These are phyloP conservation scores for Noctuana brunneofusca DNA, from an alignment of 2,888 invertebrate species.

Conservation along the genomic window DNA sequence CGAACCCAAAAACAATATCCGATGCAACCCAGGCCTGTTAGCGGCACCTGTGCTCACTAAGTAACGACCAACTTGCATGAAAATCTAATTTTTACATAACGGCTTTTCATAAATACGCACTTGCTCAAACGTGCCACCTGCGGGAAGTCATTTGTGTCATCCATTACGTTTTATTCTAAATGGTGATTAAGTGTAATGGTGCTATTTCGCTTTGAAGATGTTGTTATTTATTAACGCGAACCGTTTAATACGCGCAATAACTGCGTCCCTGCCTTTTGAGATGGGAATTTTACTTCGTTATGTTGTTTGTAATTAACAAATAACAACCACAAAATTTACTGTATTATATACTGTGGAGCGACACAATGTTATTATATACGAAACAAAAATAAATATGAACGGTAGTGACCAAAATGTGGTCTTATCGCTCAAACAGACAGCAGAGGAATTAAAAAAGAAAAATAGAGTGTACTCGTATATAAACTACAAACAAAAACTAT, in stretches of 20 bases:
- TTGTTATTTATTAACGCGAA: neutral
- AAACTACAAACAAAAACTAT: too few species aligned
- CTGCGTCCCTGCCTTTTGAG: neutral
- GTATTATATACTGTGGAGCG: too few species aligned
- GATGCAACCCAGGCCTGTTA: slow-evolving; percentile 8
- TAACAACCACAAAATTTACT: too few species aligned
- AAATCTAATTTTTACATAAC: slow-evolving; percentile 27
- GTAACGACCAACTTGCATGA: slow-evolving; percentile 24
- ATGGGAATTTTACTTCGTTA: neutral
- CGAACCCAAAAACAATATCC: slow-evolving; percentile 10
- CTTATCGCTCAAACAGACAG: too few species aligned
- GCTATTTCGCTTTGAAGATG: neutral
- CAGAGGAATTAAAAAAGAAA: too few species aligned
- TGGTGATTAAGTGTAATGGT: slow-evolving; percentile 12
- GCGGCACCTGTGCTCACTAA: slow-evolving; percentile 10
- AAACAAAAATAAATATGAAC: too few species aligned
- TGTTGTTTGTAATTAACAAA: neutral
- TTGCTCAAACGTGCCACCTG: slow-evolving; percentile 17
- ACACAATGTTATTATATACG: too few species aligned
- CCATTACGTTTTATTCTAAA: slow-evolving; percentile 13
- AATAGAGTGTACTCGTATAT: too few species aligned
- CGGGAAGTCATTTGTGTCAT: slow-evolving; percentile 15
- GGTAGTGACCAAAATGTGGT: too few species aligned
- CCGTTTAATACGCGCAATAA: neutral
- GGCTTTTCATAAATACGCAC: slow-evolving; percentile 22